Conservation (phyloP, 2,113 vertebrate genomes). For the Saguinus imperator region DNA sequence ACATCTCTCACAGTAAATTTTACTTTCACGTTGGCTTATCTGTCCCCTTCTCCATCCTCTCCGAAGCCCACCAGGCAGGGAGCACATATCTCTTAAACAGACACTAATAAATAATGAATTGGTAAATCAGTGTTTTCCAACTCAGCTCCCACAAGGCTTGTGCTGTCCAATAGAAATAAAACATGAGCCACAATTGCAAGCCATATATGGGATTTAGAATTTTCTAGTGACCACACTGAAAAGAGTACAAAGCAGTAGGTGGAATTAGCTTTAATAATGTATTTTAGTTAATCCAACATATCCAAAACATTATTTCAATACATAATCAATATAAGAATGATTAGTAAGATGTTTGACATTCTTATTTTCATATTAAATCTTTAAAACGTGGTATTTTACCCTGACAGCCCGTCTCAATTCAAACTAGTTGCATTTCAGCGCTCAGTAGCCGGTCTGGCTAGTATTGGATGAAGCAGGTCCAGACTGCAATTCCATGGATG, state of each 20-base stretch:
- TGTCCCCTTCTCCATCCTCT: neutral
- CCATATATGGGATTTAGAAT: neutral
- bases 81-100: neutral
- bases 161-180: neutral
- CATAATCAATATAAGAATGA: neutral
- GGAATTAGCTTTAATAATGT: neutral
- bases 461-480: accelerated
- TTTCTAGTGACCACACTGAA: neutral
- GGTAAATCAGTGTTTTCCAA: neutral
- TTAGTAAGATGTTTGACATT: neutral
- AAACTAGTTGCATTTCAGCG: neutral
- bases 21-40: neutral
- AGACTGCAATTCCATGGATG: neutral
- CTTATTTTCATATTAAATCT: neutral
- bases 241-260: neutral
- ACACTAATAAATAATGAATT: neutral
- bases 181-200: neutral
- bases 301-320: neutral
- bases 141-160: neutral
- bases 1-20: neutral
- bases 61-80: neutral
- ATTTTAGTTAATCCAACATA: neutral
- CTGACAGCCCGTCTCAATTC: neutral
- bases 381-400: neutral
- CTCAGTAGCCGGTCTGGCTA: accelerated